Base-by-base conservation (phyloP, 1,140 invertebrate genomes). In the Neuroterus valhalla region DNA sequence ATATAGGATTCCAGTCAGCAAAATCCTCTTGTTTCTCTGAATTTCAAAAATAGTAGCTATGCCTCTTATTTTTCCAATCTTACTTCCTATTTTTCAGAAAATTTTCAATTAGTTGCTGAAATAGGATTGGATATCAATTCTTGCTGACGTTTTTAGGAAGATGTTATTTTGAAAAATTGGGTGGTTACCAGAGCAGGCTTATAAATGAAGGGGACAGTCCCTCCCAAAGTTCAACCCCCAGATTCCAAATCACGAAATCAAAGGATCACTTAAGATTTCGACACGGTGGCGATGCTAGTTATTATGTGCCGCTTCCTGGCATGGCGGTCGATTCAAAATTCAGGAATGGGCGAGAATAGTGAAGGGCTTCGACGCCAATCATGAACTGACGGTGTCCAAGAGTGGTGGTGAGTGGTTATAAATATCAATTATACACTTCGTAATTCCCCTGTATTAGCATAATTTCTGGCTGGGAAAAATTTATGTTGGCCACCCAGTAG, bases 361-460 rank as follows among this genome's bases (percentile, higher is more conserved):
- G 45, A 67, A 62, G 46, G 73, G n/a, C 74, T 42, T 50, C 78
- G 76, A 17, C 48, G 66, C 42, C 66, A 68, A 68, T 68, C 38
- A 43, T 19, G 66, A 68, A 43, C 66, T 44, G n/a, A 68, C 31
- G 31, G 10, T 38, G 31, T 38, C 38, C 42, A 68, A 76, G 72
- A 62, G 73, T 70, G 71, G 52, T 75, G 62, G 75, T 55, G 66
- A 69, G 44, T 67, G 84, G 82, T 86, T 85, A 86, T 87, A 88
- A 88, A 88, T 86, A 86, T 86, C 88, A 89, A 89, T 89, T 89
- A 88, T 85, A 83, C 79, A 85, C 80, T 85, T 81, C 62, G 83
- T 82, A 86, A 85, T 70, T 85, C 81, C 79, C 76, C 67, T 69
- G 76, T 80, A 89, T 89, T 88, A 88, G 79, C 88, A 87, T 89